Evolutionary conservation across 2,888 invertebrate genomes (phyloP).

Genomic region (Stenodera caucasica): DNA sequence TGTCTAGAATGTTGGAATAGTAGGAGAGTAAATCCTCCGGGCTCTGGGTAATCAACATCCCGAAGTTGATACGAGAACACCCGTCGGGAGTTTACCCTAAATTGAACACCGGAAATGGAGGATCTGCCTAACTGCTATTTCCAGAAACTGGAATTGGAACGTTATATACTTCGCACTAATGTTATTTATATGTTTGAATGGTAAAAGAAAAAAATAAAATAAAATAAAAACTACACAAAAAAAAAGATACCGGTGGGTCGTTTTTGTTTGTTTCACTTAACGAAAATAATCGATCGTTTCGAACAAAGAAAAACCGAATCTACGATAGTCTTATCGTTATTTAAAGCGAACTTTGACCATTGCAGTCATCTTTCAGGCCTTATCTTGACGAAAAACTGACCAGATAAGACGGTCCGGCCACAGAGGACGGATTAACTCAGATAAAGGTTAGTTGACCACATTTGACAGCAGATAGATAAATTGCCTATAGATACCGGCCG

Average conservation of each 20-base stretch:
- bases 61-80: constrained; percentile 34
- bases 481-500: constrained; percentile 12
- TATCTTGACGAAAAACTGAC: constrained; percentile 41
- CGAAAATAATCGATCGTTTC: neutral
- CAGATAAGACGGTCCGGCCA: constrained; percentile 48
- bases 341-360: constrained; percentile 45
- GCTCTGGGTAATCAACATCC: constrained; percentile 38
- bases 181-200: neutral
- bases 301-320: neutral
- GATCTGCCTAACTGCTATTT: constrained; percentile 26
- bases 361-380: constrained; percentile 41
- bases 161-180: neutral
- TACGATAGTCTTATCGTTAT: constrained; percentile 22
- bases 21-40: constrained; percentile 26
- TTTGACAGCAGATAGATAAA: constrained; percentile 52
- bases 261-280: too few relatives aligned
- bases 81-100: constrained; percentile 36
- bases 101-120: constrained; percentile 40
- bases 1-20: constrained; percentile 8
- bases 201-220: neutral
- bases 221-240: neutral
- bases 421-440: constrained; percentile 52
- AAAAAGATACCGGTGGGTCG: too few relatives aligned
- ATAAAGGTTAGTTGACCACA: constrained; percentile 50
- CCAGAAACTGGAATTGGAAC: neutral